Base-by-base conservation (phyloP, 2,888 invertebrate species). In the Neocrepidodera transversa region DNA sequence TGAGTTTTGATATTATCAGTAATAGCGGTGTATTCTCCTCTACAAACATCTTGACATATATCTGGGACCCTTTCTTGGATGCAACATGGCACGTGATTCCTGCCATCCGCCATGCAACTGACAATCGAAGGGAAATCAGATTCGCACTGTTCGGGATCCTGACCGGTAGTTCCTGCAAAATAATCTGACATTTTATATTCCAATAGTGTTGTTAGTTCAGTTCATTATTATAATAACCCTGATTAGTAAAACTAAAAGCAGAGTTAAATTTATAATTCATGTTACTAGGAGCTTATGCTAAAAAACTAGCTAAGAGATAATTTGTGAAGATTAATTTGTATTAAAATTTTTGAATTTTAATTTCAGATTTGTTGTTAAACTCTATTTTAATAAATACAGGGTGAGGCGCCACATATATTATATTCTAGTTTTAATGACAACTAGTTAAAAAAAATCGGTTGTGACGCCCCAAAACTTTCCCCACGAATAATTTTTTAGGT, bases 11-110 rank as follows among this genome's bases (percentile, higher is more conserved):
- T 87, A 71, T 89, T 89, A 75, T 92, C 91, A 0, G 91, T 91
- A 62, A 92, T 92, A 0, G 91, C 87, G 0, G 91, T 91, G 78
- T 92, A 93, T 76, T 92, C 91, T 18, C 93, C 93, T 1, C 91
- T 82, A 74, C 93, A 93, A 65, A 93, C 91, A 67, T 92, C 92
- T 73, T 91, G 92, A 74, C 93, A 93, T 68, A 92, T 87, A 76
- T 92, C 91, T 0, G 93, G 93, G 14, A 93, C 90, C 56, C 87
- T 84, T 75, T 92, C 91, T 66, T 88, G 87, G 16, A 90, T 86
- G 76, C 93, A 93, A 77, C 93, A 93, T 0, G 92, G 92, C 20
- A 91, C 88, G 80, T 93, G 93, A 80, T 93, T 92, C 13, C 92
- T 84, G 0, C 92, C 91, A 77, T 93, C 92, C 66, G 87, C 86